Base-by-base conservation (phyloP, 2,888 invertebrate species). In the Alsophila aescularia region DNA sequence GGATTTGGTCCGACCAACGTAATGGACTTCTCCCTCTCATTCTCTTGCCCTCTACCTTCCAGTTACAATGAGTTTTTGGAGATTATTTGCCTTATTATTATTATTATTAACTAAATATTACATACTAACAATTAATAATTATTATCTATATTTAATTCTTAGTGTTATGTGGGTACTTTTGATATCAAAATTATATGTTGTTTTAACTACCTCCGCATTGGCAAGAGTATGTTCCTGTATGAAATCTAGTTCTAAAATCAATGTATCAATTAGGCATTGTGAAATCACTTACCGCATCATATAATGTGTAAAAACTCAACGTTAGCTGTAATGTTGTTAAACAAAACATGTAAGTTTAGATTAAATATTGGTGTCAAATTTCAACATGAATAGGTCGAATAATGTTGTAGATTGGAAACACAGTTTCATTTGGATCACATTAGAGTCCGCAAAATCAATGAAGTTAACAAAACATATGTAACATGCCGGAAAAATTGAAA, bases 351-450 rank as follows among this genome's bases (percentile, higher is more conserved):
- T 24, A 6, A n/a, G n/a, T n/a, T n/a, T n/a, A n/a, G n/a, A 1
- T 8, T 24, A 24, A 7, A 5, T 18, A 8, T 24, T 24, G 4
- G 57, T 52, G 24, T 57, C 48, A 36, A 48, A 40, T 57, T 57
- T 48, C 48, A 52, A 48, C 47, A 52, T 57, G 34, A 42, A 41
- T 27, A 50, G 15, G 29, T 34, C 24, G 39, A 14, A 1, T 9
- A 29, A 15, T 40, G 14, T 4, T 34, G 21, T 39, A 27, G 34
- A 32, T 24, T 16, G 32, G 18, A 43, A 9, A 15, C 48, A 47
- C 51, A n/a, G 12, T 1, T 24, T 15, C 42, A 51, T 56, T 24
- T 42, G 34, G 27, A 42, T 39, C 13, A 21, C 6, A n/a, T 8
- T 7, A 24, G 5, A 36, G 16, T 16, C 14, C 4, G 29, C 29